A percentile compares a stretch with the other conserved stretches of the same genome.
Evolutionary conservation across 2,888 invertebrate species (phyloP).

Genomic region (Phyto melanocephala): DNA sequence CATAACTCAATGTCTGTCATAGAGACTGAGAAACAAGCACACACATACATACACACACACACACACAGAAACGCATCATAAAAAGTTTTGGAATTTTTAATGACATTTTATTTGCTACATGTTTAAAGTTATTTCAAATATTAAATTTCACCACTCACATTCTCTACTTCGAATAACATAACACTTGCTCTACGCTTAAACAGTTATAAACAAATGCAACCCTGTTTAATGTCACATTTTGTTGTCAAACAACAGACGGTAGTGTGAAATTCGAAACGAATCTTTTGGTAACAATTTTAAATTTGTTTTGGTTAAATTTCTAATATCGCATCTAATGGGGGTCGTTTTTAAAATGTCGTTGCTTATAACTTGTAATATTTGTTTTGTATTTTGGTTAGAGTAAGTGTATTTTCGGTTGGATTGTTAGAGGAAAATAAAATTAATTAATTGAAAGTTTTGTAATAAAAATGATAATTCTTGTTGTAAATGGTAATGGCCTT

Average conservation of each 20-base stretch:
- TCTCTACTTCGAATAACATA: conserved; percentile 9
- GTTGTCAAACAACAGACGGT: conserved; percentile 74
- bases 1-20: conserved; percentile 64
- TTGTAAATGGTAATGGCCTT: no score
- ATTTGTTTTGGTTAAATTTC: conserved; percentile 51
- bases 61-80: conserved; percentile 33
- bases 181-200: conserved; percentile 13
- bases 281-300: conserved; percentile 64
- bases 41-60: not conserved
- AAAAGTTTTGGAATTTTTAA: conserved; percentile 61
- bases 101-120: conserved; percentile 16
- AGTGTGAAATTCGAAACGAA: conserved; percentile 76
- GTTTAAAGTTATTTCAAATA: conserved; percentile 62
- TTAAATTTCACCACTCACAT: conserved; percentile 62
- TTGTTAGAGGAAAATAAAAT: conserved; percentile 2
- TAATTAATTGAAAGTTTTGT: conserved; percentile 31
- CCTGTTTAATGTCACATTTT: conserved; percentile 36
- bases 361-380: conserved; percentile 46
- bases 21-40: not conserved
- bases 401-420: not conserved
- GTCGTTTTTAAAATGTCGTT: conserved; percentile 27
- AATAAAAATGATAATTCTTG: not conserved
- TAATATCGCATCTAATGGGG: not conserved
- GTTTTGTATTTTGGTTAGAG: conserved; percentile 38
- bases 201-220: conserved; percentile 21